These are phyloP conservation scores for Carlito syrichta DNA, from an alignment of 2,113 vertebrate genomes.

Conservation along the genomic window DNA sequence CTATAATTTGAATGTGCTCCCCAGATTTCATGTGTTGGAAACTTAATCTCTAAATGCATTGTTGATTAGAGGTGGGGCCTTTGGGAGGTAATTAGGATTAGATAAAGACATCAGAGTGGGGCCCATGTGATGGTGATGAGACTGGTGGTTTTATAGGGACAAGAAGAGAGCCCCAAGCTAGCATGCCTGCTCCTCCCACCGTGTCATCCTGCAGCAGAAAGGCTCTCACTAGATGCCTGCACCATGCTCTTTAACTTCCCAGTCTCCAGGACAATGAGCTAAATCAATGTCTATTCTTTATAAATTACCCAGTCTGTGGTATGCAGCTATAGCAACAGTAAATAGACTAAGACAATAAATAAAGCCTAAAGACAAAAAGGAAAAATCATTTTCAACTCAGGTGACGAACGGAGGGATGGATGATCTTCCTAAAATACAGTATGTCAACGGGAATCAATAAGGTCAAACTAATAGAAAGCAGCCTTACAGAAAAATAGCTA, in stretches of 20 bases:
- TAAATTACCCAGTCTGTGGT: background rate
- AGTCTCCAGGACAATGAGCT: background rate
- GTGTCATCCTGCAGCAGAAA: background rate
- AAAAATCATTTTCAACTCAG: slow-evolving; percentile 23
- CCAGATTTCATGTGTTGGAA: background rate
- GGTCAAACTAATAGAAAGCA: too few species aligned
- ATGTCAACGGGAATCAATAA: background rate
- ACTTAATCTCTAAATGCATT: background rate
- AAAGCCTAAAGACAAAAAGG: slow-evolving; percentile 20
- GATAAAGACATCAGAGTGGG: background rate
- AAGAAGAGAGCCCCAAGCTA: background rate
- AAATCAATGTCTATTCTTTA: background rate
- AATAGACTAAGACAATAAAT: background rate
- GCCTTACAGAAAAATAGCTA: background rate
- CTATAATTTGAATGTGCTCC: background rate
- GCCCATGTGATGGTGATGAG: background rate
- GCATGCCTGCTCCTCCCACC: background rate
- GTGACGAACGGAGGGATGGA: background rate
- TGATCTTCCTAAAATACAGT: background rate
- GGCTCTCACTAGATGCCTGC: background rate
- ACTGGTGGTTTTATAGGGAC: background rate
- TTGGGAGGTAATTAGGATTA: background rate
- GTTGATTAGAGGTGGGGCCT: background rate
- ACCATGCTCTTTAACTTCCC: background rate
- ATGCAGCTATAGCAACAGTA: background rate